Conservation (phyloP, 2,888 invertebrate species). For the Mimachlamys varia region DNA sequence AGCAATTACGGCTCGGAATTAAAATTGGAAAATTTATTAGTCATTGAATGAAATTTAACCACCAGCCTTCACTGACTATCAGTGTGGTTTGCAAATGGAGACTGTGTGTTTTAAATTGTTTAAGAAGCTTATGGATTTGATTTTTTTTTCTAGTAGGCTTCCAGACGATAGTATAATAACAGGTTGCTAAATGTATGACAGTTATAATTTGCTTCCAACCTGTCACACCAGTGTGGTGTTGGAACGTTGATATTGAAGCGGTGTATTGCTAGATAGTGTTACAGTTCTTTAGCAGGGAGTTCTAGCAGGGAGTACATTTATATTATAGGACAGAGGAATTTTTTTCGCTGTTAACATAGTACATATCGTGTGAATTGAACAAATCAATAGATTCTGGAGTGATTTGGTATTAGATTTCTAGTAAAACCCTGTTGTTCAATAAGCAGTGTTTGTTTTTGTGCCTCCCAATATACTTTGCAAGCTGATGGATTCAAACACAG, state of each 20-base stretch:
- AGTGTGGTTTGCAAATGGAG: neutral
- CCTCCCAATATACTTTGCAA: neutral
- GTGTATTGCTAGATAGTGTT: neutral
- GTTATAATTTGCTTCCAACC: neutral
- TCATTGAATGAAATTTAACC: neutral
- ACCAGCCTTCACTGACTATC: neutral
- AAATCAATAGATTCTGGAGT: neutral
- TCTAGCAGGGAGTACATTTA: too few relatives aligned
- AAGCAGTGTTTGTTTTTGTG: neutral
- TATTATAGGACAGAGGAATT: neutral
- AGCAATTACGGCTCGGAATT: neutral
- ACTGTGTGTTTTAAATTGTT: neutral
- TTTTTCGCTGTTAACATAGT: neutral
- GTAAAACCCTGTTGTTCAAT: neutral
- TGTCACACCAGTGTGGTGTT: neutral
- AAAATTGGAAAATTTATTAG: neutral
- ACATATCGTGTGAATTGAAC: too few relatives aligned
- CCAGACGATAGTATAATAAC: neutral
- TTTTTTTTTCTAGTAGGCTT: neutral
- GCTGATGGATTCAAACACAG: neutral
- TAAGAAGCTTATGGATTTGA: constrained; percentile 9
- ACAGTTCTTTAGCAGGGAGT: too few relatives aligned
- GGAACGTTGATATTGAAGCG: neutral
- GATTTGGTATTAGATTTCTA: neutral
- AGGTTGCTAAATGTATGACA: neutral